Percentiles rank a stretch among this genome's conserved stretches.
phyloP scores from a whole-genome alignment of 35 echinoderm and acorn worm genomes.

The Eucidaris tribuloides region DNA sequence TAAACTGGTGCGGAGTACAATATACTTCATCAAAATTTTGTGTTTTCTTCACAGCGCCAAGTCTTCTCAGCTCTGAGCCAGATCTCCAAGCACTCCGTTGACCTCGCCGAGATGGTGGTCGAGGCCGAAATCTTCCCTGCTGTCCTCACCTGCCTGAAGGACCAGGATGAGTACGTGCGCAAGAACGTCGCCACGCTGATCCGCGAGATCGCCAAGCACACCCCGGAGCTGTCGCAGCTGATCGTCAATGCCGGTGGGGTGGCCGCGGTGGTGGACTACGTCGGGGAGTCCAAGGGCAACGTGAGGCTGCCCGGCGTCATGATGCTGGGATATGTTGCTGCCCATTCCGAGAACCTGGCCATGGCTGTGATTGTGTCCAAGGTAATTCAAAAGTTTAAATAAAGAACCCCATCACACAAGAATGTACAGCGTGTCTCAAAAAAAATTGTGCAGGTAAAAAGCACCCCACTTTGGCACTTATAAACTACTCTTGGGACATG shows the following conservation, averaged over 20 bases:
- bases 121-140: constrained; percentile 95
- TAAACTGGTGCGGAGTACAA: no score
- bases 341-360: constrained; percentile 97
- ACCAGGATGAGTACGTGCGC: constrained; percentile 88
- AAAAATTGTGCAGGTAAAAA: no score
- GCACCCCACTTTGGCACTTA: no score
- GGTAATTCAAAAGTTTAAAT: no score
- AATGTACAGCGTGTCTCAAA: no score
- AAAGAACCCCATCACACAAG: no score
- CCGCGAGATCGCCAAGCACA: constrained; percentile 96
- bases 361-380: constrained; percentile 97
- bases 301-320: constrained; percentile 95
- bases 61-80: constrained; percentile 96
- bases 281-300: constrained; percentile 81
- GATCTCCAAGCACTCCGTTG: constrained; percentile 97
- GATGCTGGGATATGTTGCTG: constrained; percentile 95
- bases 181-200: constrained; percentile 97
- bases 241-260: constrained; percentile 94
- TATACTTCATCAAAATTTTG: no score
- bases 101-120: constrained; percentile 91
- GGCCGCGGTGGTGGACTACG: constrained; percentile 90
- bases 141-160: constrained; percentile 93
- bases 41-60: constrained; percentile 77
- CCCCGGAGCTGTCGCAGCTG: constrained; percentile 87
- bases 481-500: no score